Conservation (phyloP, 1,140 invertebrate species). For the Odontomachus brunneus region DNA sequence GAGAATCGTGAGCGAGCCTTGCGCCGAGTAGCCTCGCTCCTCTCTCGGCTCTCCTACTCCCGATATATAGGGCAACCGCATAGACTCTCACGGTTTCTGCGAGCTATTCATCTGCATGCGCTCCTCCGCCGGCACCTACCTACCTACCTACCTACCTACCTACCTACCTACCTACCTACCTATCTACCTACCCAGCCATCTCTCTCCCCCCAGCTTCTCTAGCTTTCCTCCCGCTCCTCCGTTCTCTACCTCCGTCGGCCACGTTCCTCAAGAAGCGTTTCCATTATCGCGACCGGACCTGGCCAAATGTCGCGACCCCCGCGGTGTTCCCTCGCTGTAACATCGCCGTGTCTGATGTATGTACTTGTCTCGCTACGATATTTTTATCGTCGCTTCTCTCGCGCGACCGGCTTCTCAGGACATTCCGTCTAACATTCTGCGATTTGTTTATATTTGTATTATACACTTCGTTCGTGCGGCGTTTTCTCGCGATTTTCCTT, state of each 20-base stretch:
- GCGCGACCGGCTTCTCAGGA: conserved; percentile 23
- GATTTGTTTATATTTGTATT: conserved; percentile 27
- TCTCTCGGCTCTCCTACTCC: conserved; percentile 72
- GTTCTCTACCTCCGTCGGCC: conserved; percentile 45
- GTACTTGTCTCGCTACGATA: conserved; percentile 47
- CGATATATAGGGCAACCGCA: conserved; percentile 84
- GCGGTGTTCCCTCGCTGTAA: conserved; percentile 50
- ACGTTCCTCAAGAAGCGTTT: conserved; percentile 58
- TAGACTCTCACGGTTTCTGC: conserved; percentile 84
- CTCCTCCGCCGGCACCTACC: conserved; percentile 50
- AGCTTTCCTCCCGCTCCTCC: neutral
- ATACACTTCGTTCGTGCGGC: conserved; percentile 1
- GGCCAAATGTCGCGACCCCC: conserved; percentile 59
- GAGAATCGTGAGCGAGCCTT: conserved; percentile 78
- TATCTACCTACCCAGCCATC: neutral
- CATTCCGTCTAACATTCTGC: conserved; percentile 42
- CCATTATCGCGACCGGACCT: conserved; percentile 58
- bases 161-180: neutral
- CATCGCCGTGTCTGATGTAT: conserved; percentile 51
- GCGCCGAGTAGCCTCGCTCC: conserved; percentile 54
- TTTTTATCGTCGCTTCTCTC: conserved; percentile 46
- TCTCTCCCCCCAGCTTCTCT: neutral
- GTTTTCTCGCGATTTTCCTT: neutral
- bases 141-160: no score
- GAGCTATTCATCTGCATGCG: conserved; percentile 84